Evolutionary conservation across 2,888 invertebrate genomes (phyloP).

Genomic region (Alitta virens): DNA sequence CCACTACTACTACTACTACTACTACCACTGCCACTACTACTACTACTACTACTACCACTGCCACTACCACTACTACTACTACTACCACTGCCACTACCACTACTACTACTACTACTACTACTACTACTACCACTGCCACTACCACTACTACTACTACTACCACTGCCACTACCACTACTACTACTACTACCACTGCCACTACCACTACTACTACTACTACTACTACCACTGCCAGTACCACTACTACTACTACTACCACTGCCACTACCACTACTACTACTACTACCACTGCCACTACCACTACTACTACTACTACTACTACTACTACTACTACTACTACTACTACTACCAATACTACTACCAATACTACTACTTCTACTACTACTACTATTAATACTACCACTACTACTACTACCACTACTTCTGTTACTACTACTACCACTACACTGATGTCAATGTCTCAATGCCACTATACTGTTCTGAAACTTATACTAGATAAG

Average conservation of each 20-base stretch:
- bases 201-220: neutral
- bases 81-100: too few species aligned
- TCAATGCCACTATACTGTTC: too few species aligned
- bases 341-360: too few species aligned
- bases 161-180: neutral
- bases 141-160: neutral
- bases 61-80: too few species aligned
- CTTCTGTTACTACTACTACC: too few species aligned
- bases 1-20: too few species aligned
- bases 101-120: too few species aligned
- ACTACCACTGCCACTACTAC: too few species aligned
- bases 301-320: slow-evolving; percentile 12
- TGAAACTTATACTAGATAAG: too few species aligned
- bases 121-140: neutral
- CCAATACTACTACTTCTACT: too few species aligned
- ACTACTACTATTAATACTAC: neutral
- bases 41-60: too few species aligned
- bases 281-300: slow-evolving; percentile 10
- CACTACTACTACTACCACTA: neutral
- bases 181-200: neutral
- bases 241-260: slow-evolving; percentile 11
- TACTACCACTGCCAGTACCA: neutral
- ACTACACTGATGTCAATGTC: neutral
- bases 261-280: slow-evolving; percentile 10
- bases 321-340: slow-evolving; percentile 7